Evolutionary conservation across 2,888 invertebrate species (phyloP).

Genomic region (Strigamia transsilvanica): DNA sequence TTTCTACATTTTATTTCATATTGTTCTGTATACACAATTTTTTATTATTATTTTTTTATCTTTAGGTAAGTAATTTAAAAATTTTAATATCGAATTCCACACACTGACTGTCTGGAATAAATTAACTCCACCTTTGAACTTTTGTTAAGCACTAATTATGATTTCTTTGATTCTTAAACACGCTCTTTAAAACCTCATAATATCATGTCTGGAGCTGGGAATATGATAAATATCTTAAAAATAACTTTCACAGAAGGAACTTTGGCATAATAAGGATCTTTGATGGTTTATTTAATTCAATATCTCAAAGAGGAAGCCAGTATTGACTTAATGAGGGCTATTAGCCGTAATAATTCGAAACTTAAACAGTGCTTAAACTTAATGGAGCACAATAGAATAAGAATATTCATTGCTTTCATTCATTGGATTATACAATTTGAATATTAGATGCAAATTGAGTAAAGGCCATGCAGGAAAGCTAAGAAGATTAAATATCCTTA

Average conservation of each 20-base stretch:
- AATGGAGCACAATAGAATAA: no score
- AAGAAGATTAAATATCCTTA: neutral
- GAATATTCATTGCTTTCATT: neutral
- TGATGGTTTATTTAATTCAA: neutral
- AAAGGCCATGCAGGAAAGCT: neutral
- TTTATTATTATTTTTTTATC: neutral
- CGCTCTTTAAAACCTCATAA: neutral
- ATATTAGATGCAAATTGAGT: neutral
- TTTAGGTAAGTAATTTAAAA: neutral
- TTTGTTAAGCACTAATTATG: constrained; percentile 6
- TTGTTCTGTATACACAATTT: neutral
- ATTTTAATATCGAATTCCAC: constrained; percentile 24
- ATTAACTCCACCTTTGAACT: constrained; percentile 43
- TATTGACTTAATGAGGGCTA: neutral
- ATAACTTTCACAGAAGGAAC: neutral
- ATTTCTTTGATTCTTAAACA: constrained; percentile 18
- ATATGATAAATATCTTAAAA: no score
- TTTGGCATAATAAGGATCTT: neutral
- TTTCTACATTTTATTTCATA: no score
- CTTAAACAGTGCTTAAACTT: no score
- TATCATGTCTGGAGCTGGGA: neutral
- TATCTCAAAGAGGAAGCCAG: constrained; percentile 1
- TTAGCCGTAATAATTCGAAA: no score
- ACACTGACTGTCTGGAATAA: constrained; percentile 3
- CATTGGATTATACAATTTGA: neutral